Evolutionary conservation across 1,140 invertebrate genomes (phyloP), one percentile per base, ranked within the genome.

Genomic region (Rhopalosiphum padi): DNA sequence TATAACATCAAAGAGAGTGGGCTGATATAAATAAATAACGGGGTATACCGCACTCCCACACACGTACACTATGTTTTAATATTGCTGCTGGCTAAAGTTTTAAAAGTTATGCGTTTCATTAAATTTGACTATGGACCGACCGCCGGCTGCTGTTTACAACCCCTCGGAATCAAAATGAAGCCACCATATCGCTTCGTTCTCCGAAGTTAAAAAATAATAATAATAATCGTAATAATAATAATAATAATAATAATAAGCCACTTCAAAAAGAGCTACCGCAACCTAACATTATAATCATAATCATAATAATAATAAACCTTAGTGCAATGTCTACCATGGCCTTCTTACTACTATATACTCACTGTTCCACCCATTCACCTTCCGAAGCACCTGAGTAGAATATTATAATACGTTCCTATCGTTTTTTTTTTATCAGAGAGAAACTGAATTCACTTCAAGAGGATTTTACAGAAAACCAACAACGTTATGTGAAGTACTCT

Each of bases 51-150:
- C 91, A 86, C 82, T n/a, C n/a, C 30, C 91, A n/a, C 21, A 83
- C 46, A 85, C 77, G 23, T 18, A 82, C 48, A 55, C 82, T 43
- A 41, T 93, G 91, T 85, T 93, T 93, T 86, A 93, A 93, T 93
- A 93, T 93, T 37, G 91, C 91, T 22, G 82, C 15, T 48, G 91
- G 91, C 35, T 43, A 93, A 93, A 93, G 91, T 93, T 93, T 93
- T 93, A 93, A 93, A 93, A 93, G 91, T 93, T 93, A 93, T 93
- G 91, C 82, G 91, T 93, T 93, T 93, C 91, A 93, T 93, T 93
- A 93, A 93, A 93, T 93, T 93, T 85, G 77, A 85, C 91, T 85
- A 48, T 93, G 82, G 91, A 86, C 91, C 91, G 77, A 93, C 91
- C 91, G 91, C 91, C 77, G 91, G 91, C 91, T 93, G 91, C 91